These are phyloP conservation scores for Cryptus viduatorius DNA, from an alignment of 2,888 invertebrate genomes.

Conservation along the genomic window DNA sequence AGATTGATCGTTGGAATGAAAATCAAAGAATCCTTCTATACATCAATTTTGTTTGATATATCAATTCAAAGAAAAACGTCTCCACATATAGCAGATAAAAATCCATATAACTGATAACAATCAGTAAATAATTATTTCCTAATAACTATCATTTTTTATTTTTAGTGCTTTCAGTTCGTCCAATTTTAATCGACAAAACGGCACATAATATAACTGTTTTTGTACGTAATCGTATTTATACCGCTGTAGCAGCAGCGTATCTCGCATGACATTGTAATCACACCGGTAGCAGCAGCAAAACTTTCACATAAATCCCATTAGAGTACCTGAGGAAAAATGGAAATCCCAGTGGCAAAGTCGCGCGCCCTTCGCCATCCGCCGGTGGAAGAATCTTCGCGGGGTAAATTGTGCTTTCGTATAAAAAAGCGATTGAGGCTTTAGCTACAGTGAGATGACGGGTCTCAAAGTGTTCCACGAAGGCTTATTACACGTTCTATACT, in stretches of 20 bases:
- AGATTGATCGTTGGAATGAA: too few relatives aligned
- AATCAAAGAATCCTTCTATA: too few relatives aligned
- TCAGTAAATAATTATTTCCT: too few relatives aligned
- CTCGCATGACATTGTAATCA: not conserved
- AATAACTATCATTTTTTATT: too few relatives aligned
- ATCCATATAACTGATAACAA: too few relatives aligned
- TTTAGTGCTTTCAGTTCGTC: not conserved
- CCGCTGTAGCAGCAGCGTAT: not conserved
- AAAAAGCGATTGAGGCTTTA: conserved; percentile 70
- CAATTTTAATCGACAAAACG: not conserved
- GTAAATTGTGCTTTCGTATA: conserved; percentile 71
- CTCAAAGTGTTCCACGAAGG: conserved; percentile 43
- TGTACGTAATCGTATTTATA: not conserved
- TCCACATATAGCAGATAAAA: not conserved
- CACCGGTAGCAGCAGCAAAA: conserved; percentile 12
- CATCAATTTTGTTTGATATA: not conserved
- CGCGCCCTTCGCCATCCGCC: conserved; percentile 25
- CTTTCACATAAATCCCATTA: conserved; percentile 71
- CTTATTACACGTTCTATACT: conserved; percentile 32
- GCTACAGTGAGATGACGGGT: conserved; percentile 51
- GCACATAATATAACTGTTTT: not conserved
- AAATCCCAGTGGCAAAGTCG: conserved; percentile 65
- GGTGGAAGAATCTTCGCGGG: conserved; percentile 63
- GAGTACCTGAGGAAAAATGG: conserved; percentile 68
- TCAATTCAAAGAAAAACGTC: not conserved